phyloP scores from a whole-genome alignment of 1,140 invertebrate species.

The Temnothorax nylanderi region DNA sequence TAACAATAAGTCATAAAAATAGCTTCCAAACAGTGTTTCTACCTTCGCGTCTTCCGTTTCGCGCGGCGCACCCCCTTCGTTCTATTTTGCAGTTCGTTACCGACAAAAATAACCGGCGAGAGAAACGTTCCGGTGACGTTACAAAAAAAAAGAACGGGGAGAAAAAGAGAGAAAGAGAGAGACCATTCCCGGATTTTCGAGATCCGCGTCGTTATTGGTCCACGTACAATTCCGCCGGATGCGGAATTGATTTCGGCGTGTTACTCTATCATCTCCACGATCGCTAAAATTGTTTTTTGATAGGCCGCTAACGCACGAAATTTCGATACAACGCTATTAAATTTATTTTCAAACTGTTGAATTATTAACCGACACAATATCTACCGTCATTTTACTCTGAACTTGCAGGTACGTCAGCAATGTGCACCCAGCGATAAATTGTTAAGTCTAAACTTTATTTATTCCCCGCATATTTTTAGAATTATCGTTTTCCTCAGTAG shows the following conservation, averaged over 20 bases:
- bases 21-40: slow-evolving; percentile 49
- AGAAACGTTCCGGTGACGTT: slow-evolving; percentile 48
- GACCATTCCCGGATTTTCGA: slow-evolving; percentile 49
- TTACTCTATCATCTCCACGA: slow-evolving; percentile 53
- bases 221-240: slow-evolving; percentile 35
- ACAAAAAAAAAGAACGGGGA: neutral
- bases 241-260: slow-evolving; percentile 46
- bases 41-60: slow-evolving; percentile 43
- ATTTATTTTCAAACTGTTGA: slow-evolving; percentile 29
- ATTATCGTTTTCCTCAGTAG: neutral
- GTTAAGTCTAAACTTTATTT: neutral
- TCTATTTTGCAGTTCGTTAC: slow-evolving; percentile 62
- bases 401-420: neutral
- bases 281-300: slow-evolving; percentile 49
- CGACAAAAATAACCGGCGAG: slow-evolving; percentile 49
- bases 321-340: slow-evolving; percentile 32
- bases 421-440: neutral
- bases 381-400: neutral
- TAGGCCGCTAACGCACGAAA: slow-evolving; percentile 38
- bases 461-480: neutral
- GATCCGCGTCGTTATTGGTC: slow-evolving; percentile 44
- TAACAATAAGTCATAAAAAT: slow-evolving; percentile 62
- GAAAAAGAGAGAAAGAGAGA: neutral
- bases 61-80: slow-evolving; percentile 25
- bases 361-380: slow-evolving; percentile 29